Percentiles rank a stretch among this genome's conserved stretches.
Conservation (phyloP, 1,140 invertebrate genomes). For the Lucilia cuprina region DNA sequence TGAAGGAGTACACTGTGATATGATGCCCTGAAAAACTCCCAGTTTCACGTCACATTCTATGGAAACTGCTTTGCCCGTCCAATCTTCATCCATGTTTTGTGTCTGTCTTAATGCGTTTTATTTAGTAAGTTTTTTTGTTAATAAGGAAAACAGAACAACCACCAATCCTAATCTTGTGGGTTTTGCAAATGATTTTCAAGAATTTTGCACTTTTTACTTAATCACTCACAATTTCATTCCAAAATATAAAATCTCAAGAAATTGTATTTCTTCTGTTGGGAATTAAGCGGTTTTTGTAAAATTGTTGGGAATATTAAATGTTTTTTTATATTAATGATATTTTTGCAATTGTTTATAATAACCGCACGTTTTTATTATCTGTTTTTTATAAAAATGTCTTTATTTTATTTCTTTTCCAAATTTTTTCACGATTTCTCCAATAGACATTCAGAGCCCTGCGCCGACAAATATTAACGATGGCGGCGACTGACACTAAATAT, state of each 20-base stretch:
- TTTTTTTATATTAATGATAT: neutral
- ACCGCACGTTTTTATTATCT: neutral
- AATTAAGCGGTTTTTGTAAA: neutral
- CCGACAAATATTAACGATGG: no score
- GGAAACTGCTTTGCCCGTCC: constrained; percentile 60
- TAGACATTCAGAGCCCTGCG: neutral
- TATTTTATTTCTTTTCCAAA: neutral
- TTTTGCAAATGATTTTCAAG: no score
- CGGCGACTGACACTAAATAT: no score
- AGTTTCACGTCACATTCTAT: constrained; percentile 56
- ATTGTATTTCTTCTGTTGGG: neutral
- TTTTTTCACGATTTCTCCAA: constrained; percentile 8
- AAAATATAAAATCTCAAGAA: neutral
- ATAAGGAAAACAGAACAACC: no score
- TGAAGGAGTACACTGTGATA: constrained; percentile 73
- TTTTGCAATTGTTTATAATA: constrained; percentile 18
- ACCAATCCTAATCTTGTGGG: no score
- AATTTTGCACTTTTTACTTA: neutral
- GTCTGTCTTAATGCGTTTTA: neutral
- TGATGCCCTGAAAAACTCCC: constrained; percentile 74
- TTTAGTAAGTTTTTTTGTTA: no score
- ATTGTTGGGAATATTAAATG: no score
- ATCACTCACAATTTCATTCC: neutral
- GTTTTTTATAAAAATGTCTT: neutral
- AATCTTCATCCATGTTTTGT: constrained; percentile 51